phyloP scores from a whole-genome alignment of 2,888 invertebrate genomes.

The Drepana falcataria region DNA sequence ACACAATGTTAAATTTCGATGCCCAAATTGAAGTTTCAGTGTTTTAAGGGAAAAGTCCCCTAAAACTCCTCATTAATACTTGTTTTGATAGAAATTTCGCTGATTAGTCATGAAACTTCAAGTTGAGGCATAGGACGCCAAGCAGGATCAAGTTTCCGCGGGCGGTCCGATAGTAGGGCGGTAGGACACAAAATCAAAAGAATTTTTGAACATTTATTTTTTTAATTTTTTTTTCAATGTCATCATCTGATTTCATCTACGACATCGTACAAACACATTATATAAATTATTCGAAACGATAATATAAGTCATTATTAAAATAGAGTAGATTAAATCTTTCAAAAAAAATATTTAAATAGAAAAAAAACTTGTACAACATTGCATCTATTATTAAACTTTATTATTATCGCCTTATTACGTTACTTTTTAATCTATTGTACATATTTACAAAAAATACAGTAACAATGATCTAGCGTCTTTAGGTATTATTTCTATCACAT shows the following conservation, averaged over 20 bases:
- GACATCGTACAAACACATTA: conserved; percentile 75
- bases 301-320: conserved; percentile 76
- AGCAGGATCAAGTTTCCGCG: conserved; percentile 50
- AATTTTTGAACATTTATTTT: conserved; percentile 74
- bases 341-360: conserved; percentile 73
- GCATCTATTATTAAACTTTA: conserved; percentile 67
- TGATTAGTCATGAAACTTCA: conserved; percentile 35
- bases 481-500: conserved; percentile 77
- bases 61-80: too few species aligned
- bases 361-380: conserved; percentile 74
- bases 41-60: neutral
- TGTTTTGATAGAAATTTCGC: too few species aligned
- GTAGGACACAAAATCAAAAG: conserved; percentile 59
- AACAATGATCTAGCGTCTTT: conserved; percentile 78
- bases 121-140: conserved; percentile 47
- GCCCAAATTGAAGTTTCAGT: conserved; percentile 47
- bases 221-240: conserved; percentile 74
- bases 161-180: conserved; percentile 55
- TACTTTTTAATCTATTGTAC: conserved; percentile 60
- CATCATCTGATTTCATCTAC: conserved; percentile 62
- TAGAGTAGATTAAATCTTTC: conserved; percentile 76
- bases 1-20: conserved; percentile 39
- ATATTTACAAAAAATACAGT: conserved; percentile 76
- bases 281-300: conserved; percentile 78
- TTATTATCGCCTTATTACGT: conserved; percentile 64